These are phyloP conservation scores for Fragum sueziense DNA, from an alignment of 2,888 invertebrate species.

Conservation along the genomic window DNA sequence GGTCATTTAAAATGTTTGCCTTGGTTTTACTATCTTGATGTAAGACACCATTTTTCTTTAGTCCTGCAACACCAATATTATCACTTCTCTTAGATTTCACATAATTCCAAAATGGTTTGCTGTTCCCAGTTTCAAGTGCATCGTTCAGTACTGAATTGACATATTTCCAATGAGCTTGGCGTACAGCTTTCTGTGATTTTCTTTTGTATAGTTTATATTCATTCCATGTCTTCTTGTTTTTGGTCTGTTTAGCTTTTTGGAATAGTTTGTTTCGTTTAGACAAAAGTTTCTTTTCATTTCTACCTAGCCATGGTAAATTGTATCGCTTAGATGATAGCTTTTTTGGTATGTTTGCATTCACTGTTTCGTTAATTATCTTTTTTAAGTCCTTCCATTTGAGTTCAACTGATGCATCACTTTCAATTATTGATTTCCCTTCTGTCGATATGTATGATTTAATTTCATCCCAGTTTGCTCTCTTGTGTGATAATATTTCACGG, in stretches of 20 bases:
- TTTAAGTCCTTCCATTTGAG: constrained; percentile 2
- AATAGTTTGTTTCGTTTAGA: neutral
- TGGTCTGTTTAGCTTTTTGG: neutral
- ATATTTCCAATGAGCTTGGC: too few species aligned
- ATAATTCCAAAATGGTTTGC: constrained; percentile 19
- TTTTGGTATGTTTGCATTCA: constrained; percentile 29
- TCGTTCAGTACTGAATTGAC: too few species aligned
- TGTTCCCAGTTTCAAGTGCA: neutral
- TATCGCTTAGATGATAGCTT: constrained; percentile 30
- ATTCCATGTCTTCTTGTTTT: neutral
- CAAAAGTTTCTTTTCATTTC: neutral
- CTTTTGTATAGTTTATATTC: too few species aligned
- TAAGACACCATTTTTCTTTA: neutral
- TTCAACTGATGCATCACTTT: neutral
- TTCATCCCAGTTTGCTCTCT: constrained; percentile 42
- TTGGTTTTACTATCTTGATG: constrained; percentile 5
- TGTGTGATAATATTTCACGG: constrained; percentile 42
- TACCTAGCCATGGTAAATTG: constrained; percentile 38
- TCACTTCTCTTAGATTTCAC: constrained; percentile 20
- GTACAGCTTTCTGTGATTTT: too few species aligned
- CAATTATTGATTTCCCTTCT: neutral
- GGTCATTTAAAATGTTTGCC: constrained; percentile 20
- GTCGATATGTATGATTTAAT: constrained; percentile 35
- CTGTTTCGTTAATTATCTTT: neutral
- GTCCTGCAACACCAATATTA: neutral